Evolutionary conservation across 2,797 vertebrate species (phyloP).

Genomic region (Melanotaenia trifasciata): DNA sequence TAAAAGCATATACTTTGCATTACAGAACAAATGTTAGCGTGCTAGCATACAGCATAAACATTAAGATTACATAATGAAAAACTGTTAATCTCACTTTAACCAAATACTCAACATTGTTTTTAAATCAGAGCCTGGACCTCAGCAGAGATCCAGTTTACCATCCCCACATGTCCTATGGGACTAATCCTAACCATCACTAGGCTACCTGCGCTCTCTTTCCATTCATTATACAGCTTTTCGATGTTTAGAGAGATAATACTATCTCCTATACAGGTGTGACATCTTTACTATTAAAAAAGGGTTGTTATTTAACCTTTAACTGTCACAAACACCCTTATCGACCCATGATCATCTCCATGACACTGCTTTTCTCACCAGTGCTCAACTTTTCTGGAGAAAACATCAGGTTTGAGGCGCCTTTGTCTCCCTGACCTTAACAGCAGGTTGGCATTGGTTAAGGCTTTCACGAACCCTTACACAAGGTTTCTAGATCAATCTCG

Average conservation of each 20-base stretch:
- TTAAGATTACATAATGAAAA: background rate
- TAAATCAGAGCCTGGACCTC: background rate
- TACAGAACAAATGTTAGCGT: background rate
- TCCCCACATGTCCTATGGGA: constrained; percentile 37
- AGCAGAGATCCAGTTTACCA: constrained; percentile 5
- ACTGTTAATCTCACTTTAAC: background rate
- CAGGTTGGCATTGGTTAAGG: constrained; percentile 16
- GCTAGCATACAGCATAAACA: background rate
- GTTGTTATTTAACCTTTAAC: constrained; percentile 19
- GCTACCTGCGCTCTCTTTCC: background rate
- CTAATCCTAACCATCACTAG: constrained; percentile 30
- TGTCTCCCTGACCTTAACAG: constrained; percentile 48
- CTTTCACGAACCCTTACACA: constrained; percentile 50
- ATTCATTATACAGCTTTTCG: constrained; percentile 5
- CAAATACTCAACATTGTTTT: background rate
- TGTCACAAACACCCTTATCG: constrained; percentile 34
- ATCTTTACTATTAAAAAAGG: constrained; percentile 19
- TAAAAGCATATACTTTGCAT: background rate
- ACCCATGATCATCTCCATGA: constrained; percentile 20
- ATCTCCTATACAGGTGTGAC: constrained; percentile 25
- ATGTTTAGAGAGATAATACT: constrained; percentile 15
- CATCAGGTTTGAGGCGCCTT: background rate
- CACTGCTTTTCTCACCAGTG: constrained; percentile 1
- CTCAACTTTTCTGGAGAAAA: constrained; percentile 28
- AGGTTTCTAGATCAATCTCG: constrained; percentile 47